phyloP scores from a whole-genome alignment of 2,888 invertebrate genomes.

The Cylindroiulus punctatus region DNA sequence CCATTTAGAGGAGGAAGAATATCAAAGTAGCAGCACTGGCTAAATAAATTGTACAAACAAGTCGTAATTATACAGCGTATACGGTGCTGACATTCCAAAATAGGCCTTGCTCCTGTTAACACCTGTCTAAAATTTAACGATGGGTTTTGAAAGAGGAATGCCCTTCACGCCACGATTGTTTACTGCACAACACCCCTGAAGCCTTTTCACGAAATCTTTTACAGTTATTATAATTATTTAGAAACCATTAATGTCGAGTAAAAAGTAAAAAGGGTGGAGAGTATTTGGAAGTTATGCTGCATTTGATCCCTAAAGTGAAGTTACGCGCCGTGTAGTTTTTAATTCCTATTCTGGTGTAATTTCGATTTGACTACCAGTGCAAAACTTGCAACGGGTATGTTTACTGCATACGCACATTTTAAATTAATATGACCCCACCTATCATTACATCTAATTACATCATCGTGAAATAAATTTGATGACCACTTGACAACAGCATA shows the following conservation, averaged over 20 bases:
- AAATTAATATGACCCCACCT: background rate
- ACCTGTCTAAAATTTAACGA: background rate
- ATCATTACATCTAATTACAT: background rate
- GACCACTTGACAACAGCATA: background rate
- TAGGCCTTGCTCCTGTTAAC: slow-evolving; percentile 45
- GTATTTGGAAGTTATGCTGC: background rate
- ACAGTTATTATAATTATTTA: background rate
- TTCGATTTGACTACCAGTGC: background rate
- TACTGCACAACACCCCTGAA: slow-evolving; percentile 19
- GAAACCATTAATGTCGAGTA: background rate
- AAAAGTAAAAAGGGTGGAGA: slow-evolving; percentile 3
- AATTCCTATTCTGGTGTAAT: background rate
- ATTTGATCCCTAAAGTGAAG: background rate
- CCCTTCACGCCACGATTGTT: slow-evolving; percentile 35
- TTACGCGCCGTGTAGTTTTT: background rate
- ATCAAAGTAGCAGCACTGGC: background rate
- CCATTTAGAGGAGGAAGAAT: background rate
- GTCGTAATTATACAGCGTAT: background rate
- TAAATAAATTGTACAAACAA: slow-evolving; percentile 7
- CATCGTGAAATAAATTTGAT: background rate
- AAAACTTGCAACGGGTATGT: background rate
- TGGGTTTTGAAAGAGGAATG: slow-evolving; percentile 35
- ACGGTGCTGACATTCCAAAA: background rate
- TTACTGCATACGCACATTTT: slow-evolving; percentile 20
- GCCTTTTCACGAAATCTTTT: slow-evolving; percentile 4